phyloP scores from a whole-genome alignment of 2,888 invertebrate genomes.

The Isoperla grammatica region DNA sequence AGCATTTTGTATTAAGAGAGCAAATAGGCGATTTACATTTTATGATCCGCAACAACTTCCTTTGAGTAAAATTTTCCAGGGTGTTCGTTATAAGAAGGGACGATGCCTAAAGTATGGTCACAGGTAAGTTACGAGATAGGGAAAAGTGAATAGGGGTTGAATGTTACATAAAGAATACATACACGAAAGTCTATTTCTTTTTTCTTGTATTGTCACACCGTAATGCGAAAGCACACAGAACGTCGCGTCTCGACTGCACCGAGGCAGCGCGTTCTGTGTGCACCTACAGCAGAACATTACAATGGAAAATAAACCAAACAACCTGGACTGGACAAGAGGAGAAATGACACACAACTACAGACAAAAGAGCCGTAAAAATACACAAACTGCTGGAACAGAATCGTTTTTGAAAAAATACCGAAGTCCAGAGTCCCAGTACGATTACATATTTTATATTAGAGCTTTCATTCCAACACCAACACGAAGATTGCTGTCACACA shows the following conservation, averaged over 20 bases:
- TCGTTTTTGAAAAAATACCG: slow-evolving; percentile 29
- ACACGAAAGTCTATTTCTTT: slow-evolving; percentile 9
- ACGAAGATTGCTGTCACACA: slow-evolving; percentile 29
- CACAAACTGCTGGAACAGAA: slow-evolving; percentile 29
- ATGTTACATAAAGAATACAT: too few relatives aligned
- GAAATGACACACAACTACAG: slow-evolving; percentile 31
- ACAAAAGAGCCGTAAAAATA: slow-evolving; percentile 32
- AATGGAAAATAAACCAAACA: slow-evolving; percentile 29
- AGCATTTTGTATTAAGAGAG: too few relatives aligned
- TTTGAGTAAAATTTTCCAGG: too few relatives aligned
- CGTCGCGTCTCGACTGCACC: background rate
- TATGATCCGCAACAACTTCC: too few relatives aligned
- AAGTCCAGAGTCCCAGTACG: slow-evolving; percentile 23
- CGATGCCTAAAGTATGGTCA: too few relatives aligned
- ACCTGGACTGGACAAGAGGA: slow-evolving; percentile 21
- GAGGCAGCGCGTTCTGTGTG: background rate
- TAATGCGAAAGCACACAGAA: slow-evolving; percentile 16
- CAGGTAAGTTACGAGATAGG: too few relatives aligned
- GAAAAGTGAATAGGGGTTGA: too few relatives aligned
- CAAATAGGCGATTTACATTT: too few relatives aligned
- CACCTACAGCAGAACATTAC: slow-evolving; percentile 26
- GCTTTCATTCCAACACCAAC: slow-evolving; percentile 31
- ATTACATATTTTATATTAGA: slow-evolving; percentile 25
- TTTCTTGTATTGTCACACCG: slow-evolving; percentile 30
- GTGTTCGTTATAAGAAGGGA: too few relatives aligned